These are phyloP conservation scores for Mizuhopecten yessoensis DNA, from an alignment of 1,140 invertebrate species.

Conservation along the genomic window DNA sequence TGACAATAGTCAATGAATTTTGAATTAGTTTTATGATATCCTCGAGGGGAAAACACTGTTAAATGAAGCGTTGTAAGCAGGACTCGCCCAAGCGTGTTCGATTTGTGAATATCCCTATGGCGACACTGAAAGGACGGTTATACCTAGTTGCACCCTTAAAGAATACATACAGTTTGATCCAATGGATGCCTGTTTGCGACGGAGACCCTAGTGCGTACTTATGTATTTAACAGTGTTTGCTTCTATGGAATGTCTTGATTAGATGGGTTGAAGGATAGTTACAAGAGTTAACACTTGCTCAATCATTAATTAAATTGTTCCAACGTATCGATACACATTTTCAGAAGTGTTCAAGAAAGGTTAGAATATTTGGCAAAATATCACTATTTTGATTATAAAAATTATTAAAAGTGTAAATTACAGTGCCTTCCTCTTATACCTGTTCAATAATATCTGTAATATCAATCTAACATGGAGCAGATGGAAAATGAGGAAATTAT, in stretches of 20 bases:
- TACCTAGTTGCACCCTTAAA: not conserved
- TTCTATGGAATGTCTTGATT: not conserved
- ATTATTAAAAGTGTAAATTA: not conserved
- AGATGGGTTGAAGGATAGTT: not conserved
- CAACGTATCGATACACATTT: not conserved
- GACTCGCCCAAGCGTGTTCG: not conserved
- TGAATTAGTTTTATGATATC: conserved; percentile 10
- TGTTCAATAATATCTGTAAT: not conserved
- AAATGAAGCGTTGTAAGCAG: not conserved
- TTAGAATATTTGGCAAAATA: no score
- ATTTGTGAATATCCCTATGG: not conserved
- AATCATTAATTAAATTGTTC: not conserved
- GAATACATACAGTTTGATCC: not conserved
- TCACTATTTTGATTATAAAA: not conserved
- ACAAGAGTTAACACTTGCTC: not conserved
- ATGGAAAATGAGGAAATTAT: not conserved
- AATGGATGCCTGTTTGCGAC: not conserved
- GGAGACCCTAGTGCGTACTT: not conserved
- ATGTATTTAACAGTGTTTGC: not conserved
- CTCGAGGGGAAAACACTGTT: conserved; percentile 23
- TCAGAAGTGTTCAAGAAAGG: not conserved
- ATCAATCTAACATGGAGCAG: not conserved
- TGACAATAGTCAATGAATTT: conserved; percentile 32
- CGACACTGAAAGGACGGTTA: conserved; percentile 30
- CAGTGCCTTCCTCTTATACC: not conserved